Evolutionary conservation across 2,888 invertebrate genomes (phyloP), one percentile per base, ranked within the genome.

Genomic region (Smittia aterrima): DNA sequence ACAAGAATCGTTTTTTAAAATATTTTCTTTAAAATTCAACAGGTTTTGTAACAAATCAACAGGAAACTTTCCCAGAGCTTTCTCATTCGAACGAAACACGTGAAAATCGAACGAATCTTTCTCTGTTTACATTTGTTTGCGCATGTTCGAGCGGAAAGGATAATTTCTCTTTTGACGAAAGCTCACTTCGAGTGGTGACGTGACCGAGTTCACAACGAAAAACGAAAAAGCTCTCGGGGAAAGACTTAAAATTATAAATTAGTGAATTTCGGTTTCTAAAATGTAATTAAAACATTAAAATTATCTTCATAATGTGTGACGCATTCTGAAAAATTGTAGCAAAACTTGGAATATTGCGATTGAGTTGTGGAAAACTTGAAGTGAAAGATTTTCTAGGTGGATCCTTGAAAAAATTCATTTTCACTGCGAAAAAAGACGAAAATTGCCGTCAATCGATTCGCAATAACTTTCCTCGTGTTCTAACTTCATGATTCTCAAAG

Each of bases 321-420:
- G 27, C 25, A 72, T 24, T 54, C 9, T 62, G 72, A 72, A 72
- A 72, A 72, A 62, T 72, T 58, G 38, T 62, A 27, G 72, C 72
- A n/a, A 62, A 62, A 72, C 72, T 72, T 72, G 72, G 62, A 72
- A 62, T 72, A 72, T 72, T 62, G n/a, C 20, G n/a, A n/a, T 18
- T 58, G 58, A 72, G 40, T 72, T 72, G 72, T 72, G 72, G 62
- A 62, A 72, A 72, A 72, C 20, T 71, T 72, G 20, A 20, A 72
- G 24, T 58, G 40, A 72, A 58, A 71, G 2, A 25, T 66, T 66
- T 66, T 40, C 66, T 58, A 58, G 58, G 66, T 27, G 32, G 6
- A 18, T 54, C 20, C 25, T 13, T 6, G 47, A 24, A 47, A 24
- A n/a, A n/a, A n/a, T n/a, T n/a, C 11, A 66, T 20, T 58, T 58